Conservation (phyloP, 2,113 vertebrate genomes). For the Semnornis frantzii region DNA sequence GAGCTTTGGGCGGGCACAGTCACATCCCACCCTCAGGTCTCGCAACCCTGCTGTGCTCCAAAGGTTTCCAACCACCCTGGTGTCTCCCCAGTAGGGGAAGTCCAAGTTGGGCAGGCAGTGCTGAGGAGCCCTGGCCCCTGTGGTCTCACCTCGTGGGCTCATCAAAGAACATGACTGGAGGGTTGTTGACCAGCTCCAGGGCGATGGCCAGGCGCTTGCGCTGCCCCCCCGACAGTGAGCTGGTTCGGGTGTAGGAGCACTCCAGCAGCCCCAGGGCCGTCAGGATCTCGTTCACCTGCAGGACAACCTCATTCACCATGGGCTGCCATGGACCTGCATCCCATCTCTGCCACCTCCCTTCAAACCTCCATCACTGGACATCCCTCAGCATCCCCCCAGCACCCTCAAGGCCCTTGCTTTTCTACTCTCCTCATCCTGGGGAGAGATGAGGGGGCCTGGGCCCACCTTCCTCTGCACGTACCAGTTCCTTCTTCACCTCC, state of each 20-base stretch:
- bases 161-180: conserved; percentile 98
- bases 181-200: conserved; percentile 97
- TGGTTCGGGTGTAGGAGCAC: conserved; percentile 91
- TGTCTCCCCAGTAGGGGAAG: not conserved
- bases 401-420: not conserved
- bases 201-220: conserved; percentile 96
- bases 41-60: not conserved
- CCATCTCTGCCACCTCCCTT: not conserved
- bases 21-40: not conserved
- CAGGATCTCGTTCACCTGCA: conserved; percentile 95
- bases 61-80: accelerated
- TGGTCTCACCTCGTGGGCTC: conserved; percentile 92
- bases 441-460: not conserved
- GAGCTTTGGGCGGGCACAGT: not conserved
- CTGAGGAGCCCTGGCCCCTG: not conserved
- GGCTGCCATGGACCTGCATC: not conserved
- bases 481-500: conserved; percentile 95
- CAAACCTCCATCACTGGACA: not conserved
- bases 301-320: not conserved
- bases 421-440: accelerated
- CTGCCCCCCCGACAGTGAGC: conserved; percentile 90
- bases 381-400: accelerated
- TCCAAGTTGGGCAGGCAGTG: not conserved
- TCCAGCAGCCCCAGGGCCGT: conserved; percentile 93
- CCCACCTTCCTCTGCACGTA: conserved; percentile 67